Evolutionary conservation across 2,113 vertebrate genomes (phyloP), one percentile per base, ranked within the genome.

Genomic region (Trinectes maculatus): DNA sequence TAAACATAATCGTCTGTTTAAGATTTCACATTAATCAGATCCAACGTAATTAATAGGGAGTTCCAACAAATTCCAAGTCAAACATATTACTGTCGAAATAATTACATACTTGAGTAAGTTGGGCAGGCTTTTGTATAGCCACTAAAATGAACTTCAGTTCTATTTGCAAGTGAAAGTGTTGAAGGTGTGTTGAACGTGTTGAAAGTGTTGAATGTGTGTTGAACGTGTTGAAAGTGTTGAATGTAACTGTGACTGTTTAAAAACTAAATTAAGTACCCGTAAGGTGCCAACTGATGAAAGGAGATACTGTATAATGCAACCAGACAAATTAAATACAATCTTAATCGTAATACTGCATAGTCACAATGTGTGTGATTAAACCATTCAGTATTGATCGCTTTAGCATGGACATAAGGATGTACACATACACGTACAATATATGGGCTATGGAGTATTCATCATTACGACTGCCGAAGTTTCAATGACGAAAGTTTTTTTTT

Each of bases 1-100:
- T 80, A 74, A 83, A 80, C 72, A 79, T 57, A 74, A 86, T 84
- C 79, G 71, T 75, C 65, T 42, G 57, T 72, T 67, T 75, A 52
- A 51, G 57, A 54, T 59, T 76, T 31, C 42, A 44, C 21, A 70
- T 39, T 70, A 73, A 77, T 79, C 63, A 73, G 63, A 87, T 81
- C 52, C 58, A 66, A 58, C 60, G 42, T 46, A 58, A 81, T 70
- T 65, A 74, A 71, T 48, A 57, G 49, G 36, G 56, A 63, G 40
- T 34, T 72, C n/a, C 54, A 29, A 60, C 52, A 74, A 63, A 61
- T 37, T 68, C 42, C 31, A 9, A 62, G 37, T 37, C 19, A 64
- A 43, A 66, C 31, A 75, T 58, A 65, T 42, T 53, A 59, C 34
- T 56, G 29, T 29, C 34, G 40, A 68, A 60, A 66, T 66, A 58